Evolutionary conservation across 2,113 vertebrate species (phyloP).

Genomic region (Elaphurus davidianus): DNA sequence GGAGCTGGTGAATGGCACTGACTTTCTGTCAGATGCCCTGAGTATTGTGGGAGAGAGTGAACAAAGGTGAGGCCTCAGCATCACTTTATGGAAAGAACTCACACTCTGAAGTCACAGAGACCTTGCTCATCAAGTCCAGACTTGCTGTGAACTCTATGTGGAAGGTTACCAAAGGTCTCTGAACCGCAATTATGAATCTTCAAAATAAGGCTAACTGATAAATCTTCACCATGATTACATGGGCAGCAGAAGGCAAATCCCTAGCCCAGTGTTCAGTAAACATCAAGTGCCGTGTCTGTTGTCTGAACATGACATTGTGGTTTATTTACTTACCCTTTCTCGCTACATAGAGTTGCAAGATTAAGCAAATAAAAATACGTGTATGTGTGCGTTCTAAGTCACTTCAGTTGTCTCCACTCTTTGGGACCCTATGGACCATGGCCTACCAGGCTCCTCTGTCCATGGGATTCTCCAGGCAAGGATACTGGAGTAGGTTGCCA

Average conservation of each 20-base stretch:
- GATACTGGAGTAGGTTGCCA: background rate
- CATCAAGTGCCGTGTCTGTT: background rate
- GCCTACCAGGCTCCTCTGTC: background rate
- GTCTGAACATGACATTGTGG: background rate
- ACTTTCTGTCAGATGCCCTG: background rate
- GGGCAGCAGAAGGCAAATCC: background rate
- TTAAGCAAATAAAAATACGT: background rate
- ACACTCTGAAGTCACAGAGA: background rate
- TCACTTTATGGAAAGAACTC: background rate
- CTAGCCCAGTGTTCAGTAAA: background rate
- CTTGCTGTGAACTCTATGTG: background rate
- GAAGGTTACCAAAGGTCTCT: background rate
- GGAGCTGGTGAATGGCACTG: background rate
- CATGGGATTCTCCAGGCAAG: background rate
- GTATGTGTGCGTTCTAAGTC: background rate
- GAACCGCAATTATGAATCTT: background rate
- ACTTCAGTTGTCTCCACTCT: background rate
- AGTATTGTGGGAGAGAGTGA: background rate
- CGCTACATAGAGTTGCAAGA: background rate
- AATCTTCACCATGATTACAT: background rate
- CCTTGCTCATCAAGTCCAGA: background rate
- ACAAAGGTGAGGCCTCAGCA: background rate
- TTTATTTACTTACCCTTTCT: background rate
- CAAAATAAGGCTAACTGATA: background rate
- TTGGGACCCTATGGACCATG: background rate